A percentile compares a stretch with the other conserved stretches of the same genome.
phyloP scores from a whole-genome alignment of 1,140 invertebrate species.

The Sarcophaga bullata region DNA sequence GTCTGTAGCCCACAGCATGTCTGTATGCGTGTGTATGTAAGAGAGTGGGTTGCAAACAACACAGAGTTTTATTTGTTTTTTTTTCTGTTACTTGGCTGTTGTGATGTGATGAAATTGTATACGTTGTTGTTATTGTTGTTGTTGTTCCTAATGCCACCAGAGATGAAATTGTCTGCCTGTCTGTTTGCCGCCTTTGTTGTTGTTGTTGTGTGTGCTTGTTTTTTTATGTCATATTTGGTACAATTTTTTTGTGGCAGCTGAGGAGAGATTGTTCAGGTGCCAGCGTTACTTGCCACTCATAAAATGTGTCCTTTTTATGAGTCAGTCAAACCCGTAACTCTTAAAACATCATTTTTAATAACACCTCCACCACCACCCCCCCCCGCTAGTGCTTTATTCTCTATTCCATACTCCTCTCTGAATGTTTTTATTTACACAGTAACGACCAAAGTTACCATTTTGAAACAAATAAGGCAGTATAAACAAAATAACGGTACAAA shows the following conservation, averaged over 20 bases:
- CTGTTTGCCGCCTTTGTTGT: not conserved
- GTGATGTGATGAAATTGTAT: not conserved
- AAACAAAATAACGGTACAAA: too few relatives aligned
- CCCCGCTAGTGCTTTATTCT: not conserved
- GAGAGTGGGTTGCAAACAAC: not conserved
- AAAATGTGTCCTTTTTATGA: conserved; percentile 39
- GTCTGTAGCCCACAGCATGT: too few relatives aligned
- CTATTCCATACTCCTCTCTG: not conserved
- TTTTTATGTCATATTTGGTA: conserved; percentile 11
- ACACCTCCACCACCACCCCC: not conserved
- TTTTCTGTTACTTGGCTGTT: not conserved
- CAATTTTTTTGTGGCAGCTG: not conserved
- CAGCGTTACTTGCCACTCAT: conserved; percentile 20
- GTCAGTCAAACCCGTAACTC: not conserved
- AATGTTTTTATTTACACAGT: not conserved
- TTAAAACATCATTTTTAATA: too few relatives aligned
- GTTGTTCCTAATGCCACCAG: not conserved
- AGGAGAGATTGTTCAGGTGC: conserved; percentile 28
- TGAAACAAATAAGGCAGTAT: not conserved
- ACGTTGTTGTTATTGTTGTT: not conserved
- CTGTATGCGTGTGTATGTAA: not conserved
- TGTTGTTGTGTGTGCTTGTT: not conserved
- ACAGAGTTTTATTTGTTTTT: not conserved
- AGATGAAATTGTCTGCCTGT: not conserved
- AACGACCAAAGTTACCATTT: conserved; percentile 9